Conservation (phyloP, 1,140 invertebrate genomes). For the Leptonema lineaticorne region DNA sequence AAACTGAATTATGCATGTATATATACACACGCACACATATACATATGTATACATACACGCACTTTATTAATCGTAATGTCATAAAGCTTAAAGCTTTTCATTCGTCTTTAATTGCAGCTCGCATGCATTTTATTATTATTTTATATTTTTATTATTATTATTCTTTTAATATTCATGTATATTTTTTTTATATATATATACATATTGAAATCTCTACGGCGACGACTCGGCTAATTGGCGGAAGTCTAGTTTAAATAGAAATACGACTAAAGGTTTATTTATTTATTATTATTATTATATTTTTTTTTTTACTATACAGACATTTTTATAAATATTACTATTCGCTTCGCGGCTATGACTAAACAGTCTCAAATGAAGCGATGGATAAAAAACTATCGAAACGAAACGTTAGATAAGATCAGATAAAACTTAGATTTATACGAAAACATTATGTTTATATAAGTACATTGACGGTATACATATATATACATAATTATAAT, state of each 20-base stretch:
- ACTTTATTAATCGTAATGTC: conserved; percentile 36
- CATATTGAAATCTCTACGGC: conserved; percentile 32
- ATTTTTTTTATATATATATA: too few species aligned
- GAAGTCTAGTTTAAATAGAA: conserved; percentile 40
- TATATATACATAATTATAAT: background rate
- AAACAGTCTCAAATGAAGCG: conserved; percentile 34
- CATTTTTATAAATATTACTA: conserved; percentile 37
- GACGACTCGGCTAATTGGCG: conserved; percentile 38
- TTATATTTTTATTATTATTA: conserved; percentile 28
- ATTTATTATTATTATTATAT: too few species aligned
- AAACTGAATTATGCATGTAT: too few species aligned
- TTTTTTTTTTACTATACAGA: conserved; percentile 35
- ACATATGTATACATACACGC: too few species aligned
- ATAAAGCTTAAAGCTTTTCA: conserved; percentile 41
- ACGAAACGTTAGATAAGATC: background rate
- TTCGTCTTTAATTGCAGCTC: conserved; percentile 36
- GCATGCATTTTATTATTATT: conserved; percentile 35
- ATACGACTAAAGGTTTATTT: conserved; percentile 37
- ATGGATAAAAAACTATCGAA: conserved; percentile 21
- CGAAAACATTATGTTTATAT: too few species aligned
- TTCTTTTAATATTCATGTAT: too few species aligned
- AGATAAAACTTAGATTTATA: background rate
- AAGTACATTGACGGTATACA: too few species aligned
- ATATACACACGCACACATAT: conserved; percentile 12
- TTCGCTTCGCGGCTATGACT: conserved; percentile 37